Evolutionary conservation across 2,113 vertebrate genomes (phyloP).

Genomic region (Caranx melampygus): DNA sequence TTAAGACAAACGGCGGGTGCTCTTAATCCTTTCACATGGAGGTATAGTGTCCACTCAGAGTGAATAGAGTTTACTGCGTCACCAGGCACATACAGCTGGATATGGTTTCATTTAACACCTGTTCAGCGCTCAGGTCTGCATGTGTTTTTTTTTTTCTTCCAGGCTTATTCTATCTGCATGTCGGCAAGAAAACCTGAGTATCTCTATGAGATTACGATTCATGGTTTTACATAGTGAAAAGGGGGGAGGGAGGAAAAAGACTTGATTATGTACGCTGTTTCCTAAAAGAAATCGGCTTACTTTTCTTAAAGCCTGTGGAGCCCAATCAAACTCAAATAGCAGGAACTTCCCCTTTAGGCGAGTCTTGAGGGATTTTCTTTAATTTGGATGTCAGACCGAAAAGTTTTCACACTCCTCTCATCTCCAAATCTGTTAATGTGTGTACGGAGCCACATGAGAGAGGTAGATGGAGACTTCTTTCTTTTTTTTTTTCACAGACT

Average conservation of each 20-base stretch:
- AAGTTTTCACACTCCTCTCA: conserved; percentile 74
- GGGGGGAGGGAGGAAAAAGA: conserved; percentile 49
- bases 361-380: conserved; percentile 76
- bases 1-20: conserved; percentile 48
- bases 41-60: conserved; percentile 50
- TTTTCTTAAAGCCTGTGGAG: conserved; percentile 75
- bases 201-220: conserved; percentile 68
- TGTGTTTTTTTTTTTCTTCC: conserved; percentile 11
- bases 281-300: conserved; percentile 79
- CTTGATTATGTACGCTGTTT: conserved; percentile 71
- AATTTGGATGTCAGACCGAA: conserved; percentile 78
- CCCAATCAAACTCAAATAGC: conserved; percentile 80
- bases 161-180: conserved; percentile 42
- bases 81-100: conserved; percentile 22
- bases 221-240: conserved; percentile 69
- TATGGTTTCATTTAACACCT: conserved; percentile 72
- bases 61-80: conserved; percentile 44
- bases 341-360: conserved; percentile 72
- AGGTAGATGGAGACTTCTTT: conserved; percentile 56
- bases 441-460: conserved; percentile 51
- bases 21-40: conserved; percentile 63
- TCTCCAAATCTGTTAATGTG: conserved; percentile 71
- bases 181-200: conserved; percentile 54
- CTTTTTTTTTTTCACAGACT: conserved; percentile 29
- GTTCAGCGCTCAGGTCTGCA: conserved; percentile 39